Base-by-base conservation (phyloP, 2,113 vertebrate species). In the Corydoras sp. region DNA sequence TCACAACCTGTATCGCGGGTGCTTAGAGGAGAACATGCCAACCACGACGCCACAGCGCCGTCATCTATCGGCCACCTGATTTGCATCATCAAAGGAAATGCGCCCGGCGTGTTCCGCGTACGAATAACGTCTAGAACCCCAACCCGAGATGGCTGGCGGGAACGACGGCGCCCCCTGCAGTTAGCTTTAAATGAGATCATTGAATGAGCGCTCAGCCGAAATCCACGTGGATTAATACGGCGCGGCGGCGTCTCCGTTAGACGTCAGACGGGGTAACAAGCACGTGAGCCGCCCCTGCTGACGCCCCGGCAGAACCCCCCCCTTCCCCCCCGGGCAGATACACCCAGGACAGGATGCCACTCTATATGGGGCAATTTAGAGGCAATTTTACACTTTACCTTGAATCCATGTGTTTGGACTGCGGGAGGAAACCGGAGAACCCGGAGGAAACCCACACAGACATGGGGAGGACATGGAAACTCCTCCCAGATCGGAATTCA, bases 131-230 rank as follows among this genome's bases (percentile, higher is more conserved):
- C 75, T 73, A 51, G 12, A 67, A 11, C 15, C 30, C 14, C 71
- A 62, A 73, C 68, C n/a, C 71, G 69, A 24, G 48, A 29, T 62
- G 29, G 75, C 74, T 58, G 50, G 31, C 9, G 50, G 74, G 75
- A 75, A 77, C 69, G 69, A 69, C 65, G 68, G 61, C 56, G 29
- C 12, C 9, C 13, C 62, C 15, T 15, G 4, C 63, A 72, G 75
- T 69, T 73, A 71, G 69, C 43, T 63, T 73, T 62, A 59, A 73
- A 75, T 68, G 58, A 70, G 71, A 31, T 81, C 69, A 81, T 74
- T 74, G 68, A 78, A 69, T 72, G 14, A 56, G 72, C 55, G 68
- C 60, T 13, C 56, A 11, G 68, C 58, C 60, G 51, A 58, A 76
- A 68, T 68, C 72, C 65, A 72, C 72, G 69, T 76, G 49, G 62